A percentile compares a stretch with the other conserved stretches of the same genome.
These are phyloP conservation scores for Epicauta chinensis DNA, from an alignment of 1,140 invertebrate genomes.

Conservation along the genomic window DNA sequence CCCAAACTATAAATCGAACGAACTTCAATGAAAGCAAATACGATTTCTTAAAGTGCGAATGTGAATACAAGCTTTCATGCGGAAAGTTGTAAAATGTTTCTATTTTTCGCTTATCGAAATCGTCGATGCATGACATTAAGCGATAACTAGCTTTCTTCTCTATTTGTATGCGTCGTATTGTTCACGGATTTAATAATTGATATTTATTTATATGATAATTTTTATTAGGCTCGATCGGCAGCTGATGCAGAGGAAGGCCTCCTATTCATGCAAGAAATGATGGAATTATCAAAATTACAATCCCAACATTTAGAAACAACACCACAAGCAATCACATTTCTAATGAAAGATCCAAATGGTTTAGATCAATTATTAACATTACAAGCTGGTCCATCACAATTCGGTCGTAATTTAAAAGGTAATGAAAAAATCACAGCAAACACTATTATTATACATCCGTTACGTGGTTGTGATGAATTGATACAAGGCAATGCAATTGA, in stretches of 20 bases:
- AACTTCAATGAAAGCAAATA: too few relatives aligned
- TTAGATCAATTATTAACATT: conserved; percentile 40
- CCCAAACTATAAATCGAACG: too few relatives aligned
- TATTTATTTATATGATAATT: too few relatives aligned
- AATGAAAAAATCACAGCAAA: conserved; percentile 53
- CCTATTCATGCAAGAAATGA: conserved; percentile 96
- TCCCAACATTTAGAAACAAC: conserved; percentile 53
- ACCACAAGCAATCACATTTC: conserved; percentile 51
- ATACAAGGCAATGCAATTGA: conserved; percentile 48
- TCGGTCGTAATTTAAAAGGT: conserved; percentile 69
- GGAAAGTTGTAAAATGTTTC: too few relatives aligned
- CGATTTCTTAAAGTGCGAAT: too few relatives aligned
- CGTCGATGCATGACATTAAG: too few relatives aligned
- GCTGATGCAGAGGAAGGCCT: conserved; percentile 88
- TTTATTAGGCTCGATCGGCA: conserved; percentile 68
- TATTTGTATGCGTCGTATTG: too few relatives aligned
- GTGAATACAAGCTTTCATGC: too few relatives aligned
- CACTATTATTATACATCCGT: conserved; percentile 60
- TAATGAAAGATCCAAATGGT: conserved; percentile 31
- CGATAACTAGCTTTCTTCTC: too few relatives aligned
- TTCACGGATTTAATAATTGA: too few relatives aligned
- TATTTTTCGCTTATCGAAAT: too few relatives aligned
- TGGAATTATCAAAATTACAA: conserved; percentile 76
- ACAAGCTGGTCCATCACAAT: conserved; percentile 84
- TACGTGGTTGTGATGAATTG: conserved; percentile 62